Evolutionary conservation across 2,113 vertebrate genomes (phyloP), one percentile per base, ranked within the genome.

Genomic region (Forbesichthys papilliferus): DNA sequence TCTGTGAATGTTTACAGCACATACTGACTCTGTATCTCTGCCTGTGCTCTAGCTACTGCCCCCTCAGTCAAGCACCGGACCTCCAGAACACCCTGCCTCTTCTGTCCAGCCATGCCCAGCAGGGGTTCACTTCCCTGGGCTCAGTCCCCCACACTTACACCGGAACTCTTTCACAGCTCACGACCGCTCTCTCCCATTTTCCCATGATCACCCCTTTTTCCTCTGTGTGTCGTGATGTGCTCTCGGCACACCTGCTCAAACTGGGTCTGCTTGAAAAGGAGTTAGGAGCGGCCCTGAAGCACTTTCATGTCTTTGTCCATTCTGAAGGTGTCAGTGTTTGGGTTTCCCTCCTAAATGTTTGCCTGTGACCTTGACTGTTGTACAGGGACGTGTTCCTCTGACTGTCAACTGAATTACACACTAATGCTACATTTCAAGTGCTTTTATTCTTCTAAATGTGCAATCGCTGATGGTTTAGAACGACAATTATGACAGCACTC

Each of bases 21-120:
- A 61, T 68, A 90, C 71, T 90, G 90, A 91, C 86, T 82, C 64
- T 86, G 77, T 91, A 84, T 89, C 83, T 89, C 87, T 91, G 75
- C 87, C 90, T 91, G 87, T 91, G 82, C 88, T 88, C 86, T 78
- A 91, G 90, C 81, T 74, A 78, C 76, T 80, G 82, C 83, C 65
- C 66, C 81, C 85, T 84, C 87, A 81, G 84, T 74, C 80, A 86
- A 80, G 78, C 81, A 78, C 71, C 76, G 85, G 89, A 92, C 61
- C 81, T 82, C 78, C 84, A 78, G 78, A 71, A 68, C 83, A 82
- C 74, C 84, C 83, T 87, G 87, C 85, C 79, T 88, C 56, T 90
- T 77, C 83, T 58, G 82, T 78, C 77, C 85, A 86, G 82, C 88
- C 83, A 80, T 81, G 80, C 84, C 80, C 87, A 86, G 70, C 78